Evolutionary conservation across 2,113 vertebrate species (phyloP).

Genomic region (Osmerus eperlanus): DNA sequence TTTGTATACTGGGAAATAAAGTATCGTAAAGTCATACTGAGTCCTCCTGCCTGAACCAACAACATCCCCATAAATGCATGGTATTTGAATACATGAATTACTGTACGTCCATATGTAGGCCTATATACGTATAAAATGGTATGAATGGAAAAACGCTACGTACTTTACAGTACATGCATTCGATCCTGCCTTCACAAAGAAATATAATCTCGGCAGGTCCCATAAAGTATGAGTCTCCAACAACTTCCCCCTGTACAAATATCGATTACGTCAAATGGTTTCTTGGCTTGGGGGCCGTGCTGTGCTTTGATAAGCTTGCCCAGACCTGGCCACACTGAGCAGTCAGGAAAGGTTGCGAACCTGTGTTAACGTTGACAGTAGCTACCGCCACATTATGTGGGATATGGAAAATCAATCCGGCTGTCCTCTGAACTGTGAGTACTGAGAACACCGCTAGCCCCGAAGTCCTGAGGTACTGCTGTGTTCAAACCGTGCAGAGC

Average conservation of each 20-base stretch:
- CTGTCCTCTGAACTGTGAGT: constrained; percentile 59
- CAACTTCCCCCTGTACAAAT: constrained; percentile 44
- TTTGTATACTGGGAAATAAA: too few species aligned
- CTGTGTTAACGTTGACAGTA: constrained; percentile 59
- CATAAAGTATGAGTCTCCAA: constrained; percentile 26
- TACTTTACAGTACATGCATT: not conserved
- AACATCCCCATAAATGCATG: not conserved
- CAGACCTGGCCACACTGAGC: constrained; percentile 28
- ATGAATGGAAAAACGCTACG: not conserved
- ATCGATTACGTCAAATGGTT: constrained; percentile 56
- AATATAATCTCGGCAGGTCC: constrained; percentile 27
- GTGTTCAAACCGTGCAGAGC: too few species aligned
- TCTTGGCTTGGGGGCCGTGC: constrained; percentile 53
- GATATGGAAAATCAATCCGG: constrained; percentile 58
- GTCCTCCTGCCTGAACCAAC: too few species aligned
- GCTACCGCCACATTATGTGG: constrained; percentile 47
- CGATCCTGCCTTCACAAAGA: not conserved
- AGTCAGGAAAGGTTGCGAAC: constrained; percentile 56
- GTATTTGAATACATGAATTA: too few species aligned
- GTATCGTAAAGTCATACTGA: too few species aligned
- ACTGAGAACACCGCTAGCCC: too few species aligned
- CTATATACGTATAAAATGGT: not conserved
- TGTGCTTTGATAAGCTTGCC: constrained; percentile 58
- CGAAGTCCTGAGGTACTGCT: too few species aligned
- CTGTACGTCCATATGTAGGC: not conserved